Evolutionary conservation across 2,797 vertebrate genomes (phyloP).

Genomic region (Mycteria americana): DNA sequence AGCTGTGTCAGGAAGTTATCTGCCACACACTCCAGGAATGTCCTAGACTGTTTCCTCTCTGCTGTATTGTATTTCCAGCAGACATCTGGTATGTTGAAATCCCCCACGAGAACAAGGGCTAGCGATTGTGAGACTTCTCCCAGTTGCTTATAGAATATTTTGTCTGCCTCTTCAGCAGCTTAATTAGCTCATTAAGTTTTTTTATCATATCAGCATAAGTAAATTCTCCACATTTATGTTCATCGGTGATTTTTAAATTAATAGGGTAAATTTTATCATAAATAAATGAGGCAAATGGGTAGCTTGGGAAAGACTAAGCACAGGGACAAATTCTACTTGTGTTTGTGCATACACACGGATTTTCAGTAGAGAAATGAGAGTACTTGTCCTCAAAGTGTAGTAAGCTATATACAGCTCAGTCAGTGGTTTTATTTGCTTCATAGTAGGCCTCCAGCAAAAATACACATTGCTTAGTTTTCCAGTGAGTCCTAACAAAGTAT

Average conservation of each 20-base stretch:
- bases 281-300: not conserved
- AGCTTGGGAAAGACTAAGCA: not conserved
- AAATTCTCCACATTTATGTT: not conserved
- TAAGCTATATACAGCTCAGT: not conserved
- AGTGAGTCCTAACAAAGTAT: not conserved
- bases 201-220: not conserved
- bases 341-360: not conserved
- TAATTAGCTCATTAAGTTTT: not conserved
- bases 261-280: not conserved
- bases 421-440: not conserved
- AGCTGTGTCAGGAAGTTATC: no score
- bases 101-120: no score
- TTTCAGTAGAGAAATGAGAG: not conserved
- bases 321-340: not conserved
- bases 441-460: not conserved
- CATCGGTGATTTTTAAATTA: not conserved
- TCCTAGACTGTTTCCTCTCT: no score
- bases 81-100: no score
- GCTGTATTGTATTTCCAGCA: no score
- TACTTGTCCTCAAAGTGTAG: rapidly evolving
- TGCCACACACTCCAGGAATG: no score
- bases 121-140: no score
- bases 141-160: no score
- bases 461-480: not conserved
- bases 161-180: no score